Evolutionary conservation across 2,888 invertebrate species (phyloP).

Genomic region (Falcaria lacertinaria): DNA sequence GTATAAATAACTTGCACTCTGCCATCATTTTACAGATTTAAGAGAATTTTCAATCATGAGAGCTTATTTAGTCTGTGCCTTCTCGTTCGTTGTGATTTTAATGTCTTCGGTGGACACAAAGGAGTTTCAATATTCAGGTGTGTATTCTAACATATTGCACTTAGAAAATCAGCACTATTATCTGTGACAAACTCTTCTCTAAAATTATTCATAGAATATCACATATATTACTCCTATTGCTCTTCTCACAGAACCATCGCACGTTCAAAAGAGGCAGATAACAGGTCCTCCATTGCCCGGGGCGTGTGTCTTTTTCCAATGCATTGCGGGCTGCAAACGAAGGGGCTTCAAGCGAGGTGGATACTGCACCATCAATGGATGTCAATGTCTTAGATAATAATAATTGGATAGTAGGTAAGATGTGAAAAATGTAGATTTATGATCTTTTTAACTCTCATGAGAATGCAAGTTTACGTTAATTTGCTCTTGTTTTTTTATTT

Average conservation of each 20-base stretch:
- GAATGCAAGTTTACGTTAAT: no score
- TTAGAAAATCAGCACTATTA: no score
- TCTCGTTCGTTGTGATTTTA: neutral
- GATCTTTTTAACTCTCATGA: no score
- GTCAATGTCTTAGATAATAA: conserved; percentile 28
- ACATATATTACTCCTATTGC: neutral
- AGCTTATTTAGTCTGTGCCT: neutral
- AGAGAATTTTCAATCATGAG: conserved; percentile 7
- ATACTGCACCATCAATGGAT: conserved; percentile 39
- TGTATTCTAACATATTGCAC: neutral
- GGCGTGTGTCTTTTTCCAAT: conserved; percentile 35
- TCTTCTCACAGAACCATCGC: neutral
- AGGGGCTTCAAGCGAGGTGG: conserved; percentile 30
- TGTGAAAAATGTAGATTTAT: no score
- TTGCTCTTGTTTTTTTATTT: no score
- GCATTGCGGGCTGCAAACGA: conserved; percentile 30
- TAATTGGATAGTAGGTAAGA: no score
- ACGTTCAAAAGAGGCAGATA: conserved; percentile 10
- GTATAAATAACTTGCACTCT: conserved; percentile 25
- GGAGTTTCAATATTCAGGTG: neutral
- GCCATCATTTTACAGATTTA: conserved; percentile 18
- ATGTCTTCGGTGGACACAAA: neutral
- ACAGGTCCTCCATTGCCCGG: conserved; percentile 23
- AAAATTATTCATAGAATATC: neutral
- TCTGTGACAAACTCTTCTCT: neutral